Evolutionary conservation across 2,113 vertebrate genomes (phyloP).

Genomic region (Illadopsis cleaveri): DNA sequence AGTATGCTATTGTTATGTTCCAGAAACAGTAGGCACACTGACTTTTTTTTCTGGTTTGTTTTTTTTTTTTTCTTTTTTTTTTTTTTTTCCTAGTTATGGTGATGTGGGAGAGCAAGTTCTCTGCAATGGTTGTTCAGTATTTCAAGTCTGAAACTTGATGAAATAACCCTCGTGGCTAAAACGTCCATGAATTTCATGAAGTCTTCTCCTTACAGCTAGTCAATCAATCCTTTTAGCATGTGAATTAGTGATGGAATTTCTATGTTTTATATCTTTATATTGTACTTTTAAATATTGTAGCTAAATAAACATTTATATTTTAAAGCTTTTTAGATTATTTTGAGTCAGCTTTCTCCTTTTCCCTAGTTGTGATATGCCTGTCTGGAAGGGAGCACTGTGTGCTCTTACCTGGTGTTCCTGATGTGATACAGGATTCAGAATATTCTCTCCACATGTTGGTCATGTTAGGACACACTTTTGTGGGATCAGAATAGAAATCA

Average conservation of each 20-base stretch:
- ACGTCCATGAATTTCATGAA: neutral
- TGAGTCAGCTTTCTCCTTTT: neutral
- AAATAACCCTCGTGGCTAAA: neutral
- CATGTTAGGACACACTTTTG: neutral
- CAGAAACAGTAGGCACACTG: neutral
- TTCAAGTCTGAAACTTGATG: slow-evolving; percentile 65
- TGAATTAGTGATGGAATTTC: neutral
- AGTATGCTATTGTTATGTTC: neutral
- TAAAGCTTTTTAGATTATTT: slow-evolving; percentile 20
- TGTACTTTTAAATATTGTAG: slow-evolving; percentile 56
- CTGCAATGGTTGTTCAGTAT: slow-evolving; percentile 71
- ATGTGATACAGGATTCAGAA: neutral
- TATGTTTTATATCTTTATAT: slow-evolving; percentile 49
- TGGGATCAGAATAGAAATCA: neutral
- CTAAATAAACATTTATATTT: slow-evolving; percentile 69
- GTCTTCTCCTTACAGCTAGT: neutral
- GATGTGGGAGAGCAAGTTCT: slow-evolving; percentile 70
- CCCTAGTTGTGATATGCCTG: neutral
- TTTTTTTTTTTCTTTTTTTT: too few relatives aligned
- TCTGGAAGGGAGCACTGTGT: neutral
- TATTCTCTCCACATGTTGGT: neutral
- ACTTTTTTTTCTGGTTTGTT: neutral
- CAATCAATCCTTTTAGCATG: neutral
- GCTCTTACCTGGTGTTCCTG: neutral
- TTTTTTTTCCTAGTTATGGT: slow-evolving; percentile 17